Percentiles rank a stretch among this genome's conserved stretches.
phyloP scores from a whole-genome alignment of 2,113 vertebrate species.

The Dicaeum eximium region DNA sequence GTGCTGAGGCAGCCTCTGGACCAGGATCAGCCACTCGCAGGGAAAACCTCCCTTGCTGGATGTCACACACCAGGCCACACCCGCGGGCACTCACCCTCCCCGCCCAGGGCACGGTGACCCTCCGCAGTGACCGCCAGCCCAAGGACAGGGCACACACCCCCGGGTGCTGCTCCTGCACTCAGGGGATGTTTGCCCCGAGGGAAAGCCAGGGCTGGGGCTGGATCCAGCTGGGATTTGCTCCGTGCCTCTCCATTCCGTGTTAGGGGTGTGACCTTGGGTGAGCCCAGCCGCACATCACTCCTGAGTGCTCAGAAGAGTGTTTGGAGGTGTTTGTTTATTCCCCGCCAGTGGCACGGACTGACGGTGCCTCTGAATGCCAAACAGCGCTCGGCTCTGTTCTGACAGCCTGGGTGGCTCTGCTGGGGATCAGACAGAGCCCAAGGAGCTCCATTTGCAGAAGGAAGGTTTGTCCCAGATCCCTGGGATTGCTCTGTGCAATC shows the following conservation, averaged over 20 bases:
- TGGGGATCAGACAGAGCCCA: neutral
- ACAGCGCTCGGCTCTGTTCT: neutral
- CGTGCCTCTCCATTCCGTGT: neutral
- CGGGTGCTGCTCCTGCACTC: neutral
- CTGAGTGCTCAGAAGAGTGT: neutral
- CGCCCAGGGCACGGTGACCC: neutral
- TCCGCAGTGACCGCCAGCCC: no score
- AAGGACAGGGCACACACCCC: neutral
- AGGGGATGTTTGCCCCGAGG: neutral
- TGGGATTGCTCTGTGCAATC: neutral
- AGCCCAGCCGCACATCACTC: neutral
- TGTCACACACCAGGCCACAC: neutral
- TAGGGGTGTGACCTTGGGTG: slow-evolving; percentile 1
- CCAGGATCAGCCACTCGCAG: fast-evolving
- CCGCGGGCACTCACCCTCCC: neutral
- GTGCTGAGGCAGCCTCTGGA: neutral
- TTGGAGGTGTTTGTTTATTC: slow-evolving; percentile 48
- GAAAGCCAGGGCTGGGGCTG: fast-evolving
- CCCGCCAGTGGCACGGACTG: slow-evolving; percentile 13
- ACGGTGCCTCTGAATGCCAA: slow-evolving; percentile 45
- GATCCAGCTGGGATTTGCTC: neutral
- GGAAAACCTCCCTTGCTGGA: neutral
- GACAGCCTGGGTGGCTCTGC: neutral
- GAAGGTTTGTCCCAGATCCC: neutral
- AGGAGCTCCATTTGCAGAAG: neutral